Evolutionary conservation across 92 coral and sea anemone genomes (phyloP).

Genomic region (Montipora capitata): DNA sequence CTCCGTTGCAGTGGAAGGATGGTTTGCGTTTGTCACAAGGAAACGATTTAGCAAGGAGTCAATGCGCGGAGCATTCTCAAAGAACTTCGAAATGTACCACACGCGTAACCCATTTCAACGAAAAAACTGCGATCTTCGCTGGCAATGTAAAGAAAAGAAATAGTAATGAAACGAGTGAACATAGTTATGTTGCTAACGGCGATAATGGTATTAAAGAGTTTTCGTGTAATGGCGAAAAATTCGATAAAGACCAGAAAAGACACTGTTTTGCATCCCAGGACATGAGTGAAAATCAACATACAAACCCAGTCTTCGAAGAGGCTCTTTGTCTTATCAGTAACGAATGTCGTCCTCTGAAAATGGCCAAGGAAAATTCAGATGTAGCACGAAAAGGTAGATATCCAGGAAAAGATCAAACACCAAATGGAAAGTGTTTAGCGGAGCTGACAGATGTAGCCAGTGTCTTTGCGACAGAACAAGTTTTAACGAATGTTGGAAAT

Average conservation of each 20-base stretch:
- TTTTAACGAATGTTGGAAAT: too few species aligned
- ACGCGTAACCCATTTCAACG: not conserved
- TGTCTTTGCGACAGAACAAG: not conserved
- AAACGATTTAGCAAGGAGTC: not conserved
- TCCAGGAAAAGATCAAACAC: not conserved
- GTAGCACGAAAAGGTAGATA: not conserved
- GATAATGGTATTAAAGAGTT: not conserved
- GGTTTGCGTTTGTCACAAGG: not conserved
- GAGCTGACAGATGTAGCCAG: not conserved
- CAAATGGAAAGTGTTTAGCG: not conserved
- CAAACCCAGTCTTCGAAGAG: not conserved
- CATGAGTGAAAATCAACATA: not conserved
- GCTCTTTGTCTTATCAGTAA: not conserved
- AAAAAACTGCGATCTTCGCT: not conserved
- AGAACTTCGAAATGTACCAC: not conserved
- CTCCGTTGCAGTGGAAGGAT: slow-evolving; percentile 78
- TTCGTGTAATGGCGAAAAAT: not conserved
- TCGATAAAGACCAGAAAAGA: not conserved
- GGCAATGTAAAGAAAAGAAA: not conserved
- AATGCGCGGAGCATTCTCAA: slow-evolving; percentile 2
- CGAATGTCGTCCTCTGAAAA: not conserved
- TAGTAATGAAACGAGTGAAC: too few species aligned
- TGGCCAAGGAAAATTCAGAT: not conserved
- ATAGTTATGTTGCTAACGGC: not conserved
- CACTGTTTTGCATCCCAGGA: not conserved